Base-by-base conservation (phyloP, 1,140 invertebrate genomes). In the Helicoverpa armigera region DNA sequence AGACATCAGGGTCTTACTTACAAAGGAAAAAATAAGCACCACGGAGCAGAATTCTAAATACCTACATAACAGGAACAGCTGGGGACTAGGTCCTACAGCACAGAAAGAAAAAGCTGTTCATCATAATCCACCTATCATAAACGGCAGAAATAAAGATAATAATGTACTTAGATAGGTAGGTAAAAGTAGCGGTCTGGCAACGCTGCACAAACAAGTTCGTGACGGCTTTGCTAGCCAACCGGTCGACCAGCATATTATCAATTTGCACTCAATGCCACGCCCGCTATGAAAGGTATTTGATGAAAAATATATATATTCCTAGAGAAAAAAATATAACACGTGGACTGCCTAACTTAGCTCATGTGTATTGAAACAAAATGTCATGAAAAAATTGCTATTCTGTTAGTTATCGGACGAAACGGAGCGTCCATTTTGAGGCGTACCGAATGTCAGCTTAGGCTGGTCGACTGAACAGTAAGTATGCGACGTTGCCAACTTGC, bases 151-250 rank as follows among this genome's bases (percentile, higher is more conserved):
- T 54, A 50, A 43, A 48, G 43, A 14, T 76, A 63, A 18, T 35
- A 53, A 29, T 16, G 48, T 48, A 60, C 51, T 13, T 29, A 78
- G 43, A 13, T 48, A 63, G 23, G 53, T 70, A 79, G 12, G 67
- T 13, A 69, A 23, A 75, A 63, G 54, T 73, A 81, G 74, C 69
- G 63, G 79, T 81, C 60, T 81, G 79, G 79, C 79, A 81, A 81
- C 79, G 43, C 23, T 13, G 79, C 61, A 58, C 50, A 76, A 51
- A 58, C 69, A 61, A 73, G 69, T 72, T 73, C 67, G 69, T 73
- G 69, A 50, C 69, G 78, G 69, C 50, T 53, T 53, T 72, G 69
- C 69, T 23, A 51, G 50, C 35, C 31, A 18, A 51, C 50, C 14
- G 54, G 61, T 23, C 14, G 54, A 23, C 35, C 12, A 63, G 16